Base-by-base conservation (phyloP, 2,888 invertebrate species). In the Netelia inedita region DNA sequence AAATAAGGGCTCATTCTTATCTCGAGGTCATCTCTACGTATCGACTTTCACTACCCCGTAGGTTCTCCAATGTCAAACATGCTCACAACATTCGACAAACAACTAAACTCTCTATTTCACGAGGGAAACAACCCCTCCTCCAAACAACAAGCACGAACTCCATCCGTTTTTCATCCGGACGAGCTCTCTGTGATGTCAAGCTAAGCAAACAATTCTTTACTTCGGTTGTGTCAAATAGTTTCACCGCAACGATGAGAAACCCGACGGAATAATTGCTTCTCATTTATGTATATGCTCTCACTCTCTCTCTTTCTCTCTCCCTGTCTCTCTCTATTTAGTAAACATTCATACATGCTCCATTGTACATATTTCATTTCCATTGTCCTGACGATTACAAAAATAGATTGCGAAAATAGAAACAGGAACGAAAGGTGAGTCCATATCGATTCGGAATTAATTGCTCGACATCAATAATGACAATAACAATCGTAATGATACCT, bases 381-480 rank as follows among this genome's bases (percentile, higher is more conserved):
- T 82, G 85, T 85, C 85, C 28, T 35, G 53, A 8, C 28, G 53
- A 43, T 41, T 41, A 23, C 72, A 78, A 65, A 79, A 65, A 85
- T 81, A 71, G 23, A 79, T 11, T 16, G 71, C 3, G 28, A 55
- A 65, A 72, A 72, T 41, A 65, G 43, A 11, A 35, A 53, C 59
- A 53, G 14, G 41, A 66, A 59, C 43, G 80, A 71, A 68, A 74
- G 68, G 68, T 57, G 81, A 65, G 69, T 73, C 73, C 41, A 65
- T 71, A 85, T 85, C 59, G 73, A 76, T 76, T 55, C 35, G 53
- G 75, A 79, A 85, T 85, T 74, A 74, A 85, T 82, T 79, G 78
- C 79, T 85, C 59, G 43, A 23, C 55, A 59, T 14, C 19, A 46
- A 46, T 46, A 46, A 46, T 46, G 14, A 46, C 14, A 46, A 46